phyloP scores from a whole-genome alignment of 2,113 vertebrate genomes.

The Pterocles gutturalis region DNA sequence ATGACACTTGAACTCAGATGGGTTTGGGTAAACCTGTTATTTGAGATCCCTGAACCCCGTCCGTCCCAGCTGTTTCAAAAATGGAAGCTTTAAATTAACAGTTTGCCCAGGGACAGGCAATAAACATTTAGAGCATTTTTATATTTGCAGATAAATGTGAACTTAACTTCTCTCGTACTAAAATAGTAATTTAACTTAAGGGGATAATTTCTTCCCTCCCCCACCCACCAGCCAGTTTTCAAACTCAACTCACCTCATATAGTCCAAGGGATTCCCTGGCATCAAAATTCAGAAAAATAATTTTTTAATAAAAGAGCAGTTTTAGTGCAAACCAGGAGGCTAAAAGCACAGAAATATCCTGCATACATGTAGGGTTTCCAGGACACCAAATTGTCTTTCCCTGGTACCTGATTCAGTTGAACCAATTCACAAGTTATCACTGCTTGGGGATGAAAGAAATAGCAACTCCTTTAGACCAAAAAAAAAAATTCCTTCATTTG shows the following conservation, averaged over 20 bases:
- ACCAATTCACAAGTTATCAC: neutral
- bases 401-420: neutral
- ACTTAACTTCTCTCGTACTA: neutral
- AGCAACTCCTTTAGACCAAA: neutral
- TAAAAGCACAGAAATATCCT: neutral
- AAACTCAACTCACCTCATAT: neutral
- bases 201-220: neutral
- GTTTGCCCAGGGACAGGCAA: neutral
- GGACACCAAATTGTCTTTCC: neutral
- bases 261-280: neutral
- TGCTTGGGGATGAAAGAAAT: neutral
- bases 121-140: neutral
- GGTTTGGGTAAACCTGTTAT: neutral
- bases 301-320: neutral
- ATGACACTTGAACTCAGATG: neutral
- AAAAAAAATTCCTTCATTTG: neutral
- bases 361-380: rapidly evolving
- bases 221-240: neutral
- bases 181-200: neutral
- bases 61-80: neutral
- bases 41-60: neutral
- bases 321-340: neutral
- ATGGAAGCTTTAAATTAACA: neutral
- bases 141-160: neutral
- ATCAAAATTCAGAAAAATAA: neutral